Base-by-base conservation (phyloP, 2,797 vertebrate species). In the Sciurus vulgaris region DNA sequence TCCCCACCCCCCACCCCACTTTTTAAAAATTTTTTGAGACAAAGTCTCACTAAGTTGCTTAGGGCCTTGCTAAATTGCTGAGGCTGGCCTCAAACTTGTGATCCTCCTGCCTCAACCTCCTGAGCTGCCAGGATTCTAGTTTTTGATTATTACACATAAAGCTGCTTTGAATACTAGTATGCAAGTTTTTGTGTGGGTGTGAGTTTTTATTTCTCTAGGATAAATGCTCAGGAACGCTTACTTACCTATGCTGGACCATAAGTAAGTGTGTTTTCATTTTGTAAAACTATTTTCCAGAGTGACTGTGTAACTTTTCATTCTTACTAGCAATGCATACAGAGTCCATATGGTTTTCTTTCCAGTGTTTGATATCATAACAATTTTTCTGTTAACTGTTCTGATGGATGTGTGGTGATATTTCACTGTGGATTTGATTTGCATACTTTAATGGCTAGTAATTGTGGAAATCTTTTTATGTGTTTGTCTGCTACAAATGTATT, bases 331-430 rank as follows among this genome's bases (percentile, higher is more conserved):
- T 41, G 2, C 33, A 3, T 47, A 15, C 56, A 15, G 79, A 35
- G n/a, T 78, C 56, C 41, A 41, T 65, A 88, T 28, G 70, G 38
- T 49, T 65, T 88, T 47, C n/a, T 94, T 14, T 26, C 12, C 47
- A 44, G 28, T 17, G 41, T 54, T 88, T 92, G 47, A 44, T 87
- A 17, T 67, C 20, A 22, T 65, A 26, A 82, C 18, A 70, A 0
- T 67, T 84, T 82, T 93, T 33, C 59, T 91, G 69, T 84, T 47
- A 94, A 30, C 33, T 56, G 35, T 83, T 78, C 54, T 38, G 22
- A 15, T 91, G 24, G 33, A 14, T 83, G 13, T 14, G 1, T 72
- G 70, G n/a, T 77, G 65, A 38, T 41, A 9, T 30, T n/a, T 94
- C 83, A 78, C 26, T 38, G 5, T 77, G 30, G 54, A 63, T 51